Base-by-base conservation (phyloP, 2,113 vertebrate species). In the Prionailurus viverrinus region DNA sequence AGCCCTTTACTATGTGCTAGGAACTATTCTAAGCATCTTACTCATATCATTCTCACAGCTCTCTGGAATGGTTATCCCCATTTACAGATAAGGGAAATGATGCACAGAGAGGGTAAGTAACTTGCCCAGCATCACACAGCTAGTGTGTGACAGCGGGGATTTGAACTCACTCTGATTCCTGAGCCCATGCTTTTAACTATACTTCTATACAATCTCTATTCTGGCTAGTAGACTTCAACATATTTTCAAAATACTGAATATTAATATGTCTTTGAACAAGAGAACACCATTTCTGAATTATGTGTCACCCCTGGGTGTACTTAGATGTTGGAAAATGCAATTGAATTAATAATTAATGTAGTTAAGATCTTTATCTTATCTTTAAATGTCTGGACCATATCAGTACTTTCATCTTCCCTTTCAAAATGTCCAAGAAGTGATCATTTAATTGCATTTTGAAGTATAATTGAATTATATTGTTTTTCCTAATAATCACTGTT, bases 391-490 rank as follows among this genome's bases (percentile, higher is more conserved):
- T 80, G n/a, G 78, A 71, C 18, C 55, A 71, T 86, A 41, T 48
- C n/a, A 74, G 9, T 82, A 83, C 86, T 91, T 96, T 88, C 27
- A 66, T 91, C 58, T 95, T 61, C 25, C 55, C n/a, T 92, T 92
- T 91, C n/a, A 79, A 36, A 83, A 94, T 87, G 36, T 41, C 86
- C 63, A 79, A 27, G 36, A 93, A 61, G 33, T 71, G 16, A 91
- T 41, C 31, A 45, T 88, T 92, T 89, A 39, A 53, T 89, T 79
- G 65, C 36, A 53, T 55, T 88, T 66, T 39, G 7, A 76, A 74
- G 45, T 66, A 41, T 12, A 63, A 95, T 80, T 19, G 1, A 96
- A 95, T 97, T 73, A 51, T 79, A 0, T 87, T 66, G 33, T 80
- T 79, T 68, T 93, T 88, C 13, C 39, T 90, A 45, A 66, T 66